These are phyloP conservation scores for Gorsachius magnificus DNA, from an alignment of 2,797 vertebrate species.

Conservation along the genomic window DNA sequence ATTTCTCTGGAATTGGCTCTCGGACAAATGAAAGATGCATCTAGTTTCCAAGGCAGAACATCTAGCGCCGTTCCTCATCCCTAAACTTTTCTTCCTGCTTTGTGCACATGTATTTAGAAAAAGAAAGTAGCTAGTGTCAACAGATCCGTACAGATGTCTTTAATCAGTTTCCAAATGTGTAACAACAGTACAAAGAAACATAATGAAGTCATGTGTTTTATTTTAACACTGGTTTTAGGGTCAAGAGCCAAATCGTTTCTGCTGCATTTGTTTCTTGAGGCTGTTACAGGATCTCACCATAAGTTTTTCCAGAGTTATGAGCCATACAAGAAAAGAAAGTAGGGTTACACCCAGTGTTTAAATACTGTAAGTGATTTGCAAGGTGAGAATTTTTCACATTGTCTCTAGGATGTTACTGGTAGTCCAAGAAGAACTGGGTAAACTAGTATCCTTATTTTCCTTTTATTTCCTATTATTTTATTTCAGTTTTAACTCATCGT, in stretches of 20 bases:
- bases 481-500: not conserved
- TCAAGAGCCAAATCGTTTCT: constrained; percentile 33
- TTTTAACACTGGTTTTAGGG: not conserved
- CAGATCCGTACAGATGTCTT: constrained; percentile 19
- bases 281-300: not conserved
- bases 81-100: not conserved
- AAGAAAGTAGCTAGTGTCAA: constrained; percentile 6
- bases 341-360: not conserved
- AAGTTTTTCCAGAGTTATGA: not conserved
- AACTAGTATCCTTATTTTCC: not conserved
- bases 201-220: not conserved
- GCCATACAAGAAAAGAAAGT: not conserved
- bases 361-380: not conserved
- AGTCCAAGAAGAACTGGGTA: not conserved
- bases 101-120: not conserved
- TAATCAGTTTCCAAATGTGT: constrained; percentile 32
- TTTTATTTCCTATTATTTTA: not conserved
- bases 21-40: not conserved
- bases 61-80: not conserved
- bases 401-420: not conserved
- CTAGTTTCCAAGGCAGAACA: not conserved
- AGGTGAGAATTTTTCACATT: not conserved
- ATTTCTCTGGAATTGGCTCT: not conserved
- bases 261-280: not conserved
- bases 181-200: constrained; percentile 8